These are phyloP conservation scores for Tenthredo scrophulariae DNA, from an alignment of 2,888 invertebrate species.

Conservation along the genomic window DNA sequence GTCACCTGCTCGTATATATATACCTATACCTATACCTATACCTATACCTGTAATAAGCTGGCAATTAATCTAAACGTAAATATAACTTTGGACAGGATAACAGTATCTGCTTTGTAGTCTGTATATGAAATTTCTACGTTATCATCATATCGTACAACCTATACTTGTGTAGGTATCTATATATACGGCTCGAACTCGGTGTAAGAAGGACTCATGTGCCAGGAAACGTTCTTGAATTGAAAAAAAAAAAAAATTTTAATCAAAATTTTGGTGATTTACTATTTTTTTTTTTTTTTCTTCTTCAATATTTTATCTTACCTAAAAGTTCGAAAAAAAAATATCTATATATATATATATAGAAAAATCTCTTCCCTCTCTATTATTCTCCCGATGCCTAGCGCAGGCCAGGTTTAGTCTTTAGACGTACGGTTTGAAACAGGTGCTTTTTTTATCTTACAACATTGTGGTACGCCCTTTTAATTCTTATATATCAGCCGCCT, in stretches of 20 bases:
- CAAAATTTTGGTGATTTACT: neutral
- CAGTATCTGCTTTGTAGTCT: constrained; percentile 34
- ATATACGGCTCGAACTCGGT: neutral
- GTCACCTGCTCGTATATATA: constrained; percentile 3
- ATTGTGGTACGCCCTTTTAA: constrained; percentile 36
- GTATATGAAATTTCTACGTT: constrained; percentile 32
- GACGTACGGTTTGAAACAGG: constrained; percentile 35
- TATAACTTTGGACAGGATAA: neutral
- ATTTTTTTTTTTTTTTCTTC: neutral
- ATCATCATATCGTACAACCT: neutral
- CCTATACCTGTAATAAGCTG: neutral
- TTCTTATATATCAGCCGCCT: constrained; percentile 42
- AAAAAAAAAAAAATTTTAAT: neutral
- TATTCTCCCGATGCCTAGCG: neutral
- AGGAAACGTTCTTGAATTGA: neutral
- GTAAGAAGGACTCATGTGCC: neutral
- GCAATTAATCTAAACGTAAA: constrained; percentile 8
- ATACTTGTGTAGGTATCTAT: neutral
- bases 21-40: neutral
- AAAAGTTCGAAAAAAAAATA: neutral
- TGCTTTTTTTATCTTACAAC: constrained; percentile 35
- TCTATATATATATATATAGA: neutral
- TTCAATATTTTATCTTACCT: neutral
- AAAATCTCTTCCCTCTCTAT: neutral
- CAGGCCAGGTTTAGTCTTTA: neutral